These are phyloP conservation scores for Drosophila azteca DNA, from an alignment of 1,140 invertebrate species.

Conservation along the genomic window DNA sequence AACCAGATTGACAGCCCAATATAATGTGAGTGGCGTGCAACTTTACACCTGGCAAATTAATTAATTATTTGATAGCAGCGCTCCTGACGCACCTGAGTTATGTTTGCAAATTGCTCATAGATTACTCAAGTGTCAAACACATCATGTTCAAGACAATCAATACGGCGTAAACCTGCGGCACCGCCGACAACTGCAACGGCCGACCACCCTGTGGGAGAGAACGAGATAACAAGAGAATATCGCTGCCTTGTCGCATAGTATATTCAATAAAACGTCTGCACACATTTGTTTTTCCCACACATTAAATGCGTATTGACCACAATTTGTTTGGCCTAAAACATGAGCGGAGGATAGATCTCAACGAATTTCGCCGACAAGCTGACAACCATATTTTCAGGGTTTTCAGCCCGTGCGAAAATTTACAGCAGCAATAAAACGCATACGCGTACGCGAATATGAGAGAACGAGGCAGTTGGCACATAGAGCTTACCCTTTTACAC, in stretches of 20 bases:
- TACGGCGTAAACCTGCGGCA: slow-evolving; percentile 59
- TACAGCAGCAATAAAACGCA: background rate
- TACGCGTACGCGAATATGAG: slow-evolving; percentile 2
- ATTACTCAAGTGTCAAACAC: slow-evolving; percentile 7
- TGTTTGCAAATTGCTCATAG: slow-evolving; percentile 28
- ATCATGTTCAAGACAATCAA: slow-evolving; percentile 34
- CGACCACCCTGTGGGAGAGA: slow-evolving; percentile 24
- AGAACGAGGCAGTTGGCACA: slow-evolving; percentile 23
- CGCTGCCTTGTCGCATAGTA: slow-evolving; percentile 22
- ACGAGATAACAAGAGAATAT: slow-evolving; percentile 45
- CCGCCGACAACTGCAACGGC: slow-evolving; percentile 51
- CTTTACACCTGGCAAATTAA: slow-evolving; percentile 30
- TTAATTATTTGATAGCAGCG: slow-evolving; percentile 3
- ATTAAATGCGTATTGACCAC: background rate
- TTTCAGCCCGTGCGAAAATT: slow-evolving; percentile 4
- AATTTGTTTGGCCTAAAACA: too few relatives aligned
- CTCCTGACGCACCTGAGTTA: background rate
- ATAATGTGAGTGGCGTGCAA: background rate
- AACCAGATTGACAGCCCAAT: slow-evolving; percentile 19
- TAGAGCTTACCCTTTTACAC: slow-evolving; percentile 76
- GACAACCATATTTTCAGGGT: slow-evolving; percentile 1
- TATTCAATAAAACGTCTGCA: slow-evolving; percentile 44
- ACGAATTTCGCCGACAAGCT: slow-evolving; percentile 8
- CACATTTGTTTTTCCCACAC: slow-evolving; percentile 5
- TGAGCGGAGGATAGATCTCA: background rate